Evolutionary conservation across 2,797 vertebrate genomes (phyloP), one percentile per base, ranked within the genome.

Genomic region (Pangasius krempfi): DNA sequence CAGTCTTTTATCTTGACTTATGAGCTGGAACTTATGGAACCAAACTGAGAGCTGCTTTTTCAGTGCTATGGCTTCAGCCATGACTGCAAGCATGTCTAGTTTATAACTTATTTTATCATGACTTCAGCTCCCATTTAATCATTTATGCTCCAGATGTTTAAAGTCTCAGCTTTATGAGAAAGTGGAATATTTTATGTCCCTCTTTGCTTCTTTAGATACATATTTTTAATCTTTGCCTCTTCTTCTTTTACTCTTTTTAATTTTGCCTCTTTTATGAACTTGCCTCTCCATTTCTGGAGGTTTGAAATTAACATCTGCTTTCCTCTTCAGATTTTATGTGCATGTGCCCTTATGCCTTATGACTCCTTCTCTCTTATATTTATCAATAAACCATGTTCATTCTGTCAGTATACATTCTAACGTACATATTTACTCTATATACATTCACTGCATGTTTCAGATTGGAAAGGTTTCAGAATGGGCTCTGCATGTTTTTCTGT

Each of bases 81-180:
- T n/a, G 9, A 50, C 2, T 0, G 27, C 78, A 56, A 80, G 52
- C 52, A 56, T 22, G 16, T 56, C 30, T 56, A 58, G 1, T 58
- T 76, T 76, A n/a, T 50, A 76, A 6, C 73, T 52, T 52, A 33
- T 22, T 66, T 83, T 22, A 62, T 40, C 60, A 68, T 87, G 3
- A 54, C 47, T 78, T 56, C 25, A 70, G 62, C 64, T 47, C 37
- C 78, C 33, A 44, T 68, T 82, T 44, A 56, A 58, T 83, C 37
- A 16, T 60, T 72, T 47, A 6, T 82, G 27, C 66, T 83, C 79
- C 79, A 83, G 25, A 82, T 83, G 81, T 58, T 83, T 72, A 56
- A 60, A 22, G 33, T 72, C 78, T 87, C 47, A 79, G 76, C 60
- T 68, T 52, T 56, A 78, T 68, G 40, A 73, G 58, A 60, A 62